These are phyloP conservation scores for Irena cyanogastra DNA, from an alignment of 2,113 vertebrate species.

Conservation along the genomic window DNA sequence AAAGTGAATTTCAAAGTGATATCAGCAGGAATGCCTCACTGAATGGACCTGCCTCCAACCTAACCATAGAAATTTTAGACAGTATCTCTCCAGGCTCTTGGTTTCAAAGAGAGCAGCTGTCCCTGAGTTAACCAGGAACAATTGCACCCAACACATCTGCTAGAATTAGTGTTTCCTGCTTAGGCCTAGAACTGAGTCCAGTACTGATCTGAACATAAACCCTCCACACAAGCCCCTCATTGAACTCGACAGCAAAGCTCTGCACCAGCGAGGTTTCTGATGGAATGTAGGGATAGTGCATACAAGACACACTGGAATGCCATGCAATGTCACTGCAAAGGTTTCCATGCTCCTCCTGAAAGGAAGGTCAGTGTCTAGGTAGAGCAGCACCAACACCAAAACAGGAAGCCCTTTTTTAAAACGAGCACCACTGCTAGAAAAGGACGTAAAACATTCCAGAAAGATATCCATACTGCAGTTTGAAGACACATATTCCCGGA, in stretches of 20 bases:
- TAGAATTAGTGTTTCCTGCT: not conserved
- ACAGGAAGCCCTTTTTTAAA: not conserved
- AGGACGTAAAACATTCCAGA: not conserved
- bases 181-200: not conserved
- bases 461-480: not conserved
- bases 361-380: not conserved
- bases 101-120: not conserved
- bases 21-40: not conserved
- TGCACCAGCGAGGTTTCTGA: not conserved
- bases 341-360: not conserved
- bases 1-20: not conserved
- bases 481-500: not conserved
- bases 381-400: not conserved
- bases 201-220: not conserved
- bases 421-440: not conserved
- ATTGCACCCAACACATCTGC: not conserved
- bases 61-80: not conserved
- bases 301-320: not conserved
- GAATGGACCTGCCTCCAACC: not conserved
- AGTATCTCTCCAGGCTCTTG: not conserved
- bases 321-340: not conserved
- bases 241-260: not conserved
- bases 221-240: not conserved
- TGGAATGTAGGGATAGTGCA: fast-evolving
- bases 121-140: not conserved